Percentiles rank a stretch among this genome's conserved stretches.
These are phyloP conservation scores for Eristalis arbustorum DNA, from an alignment of 2,888 invertebrate species.

Conservation along the genomic window DNA sequence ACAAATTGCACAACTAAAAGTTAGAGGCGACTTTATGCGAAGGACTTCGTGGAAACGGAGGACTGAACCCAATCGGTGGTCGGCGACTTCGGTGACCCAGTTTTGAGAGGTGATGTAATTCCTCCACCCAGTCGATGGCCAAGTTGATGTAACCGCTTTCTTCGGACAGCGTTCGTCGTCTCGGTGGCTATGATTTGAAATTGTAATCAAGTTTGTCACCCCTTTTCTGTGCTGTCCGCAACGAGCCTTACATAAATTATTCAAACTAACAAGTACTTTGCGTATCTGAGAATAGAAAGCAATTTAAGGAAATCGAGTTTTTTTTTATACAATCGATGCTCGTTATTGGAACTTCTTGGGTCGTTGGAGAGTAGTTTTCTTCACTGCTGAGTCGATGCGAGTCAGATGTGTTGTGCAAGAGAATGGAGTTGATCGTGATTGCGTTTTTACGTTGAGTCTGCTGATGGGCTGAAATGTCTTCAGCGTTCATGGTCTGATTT, in stretches of 20 bases:
- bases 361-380: no score
- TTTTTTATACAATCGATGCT: no score
- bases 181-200: background rate
- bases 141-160: background rate
- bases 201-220: background rate
- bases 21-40: background rate
- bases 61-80: background rate
- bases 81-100: background rate
- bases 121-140: no score
- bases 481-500: no score
- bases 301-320: background rate
- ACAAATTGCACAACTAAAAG: constrained; percentile 5
- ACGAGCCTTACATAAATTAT: background rate
- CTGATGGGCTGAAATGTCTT: no score
- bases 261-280: background rate
- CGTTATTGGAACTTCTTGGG: no score
- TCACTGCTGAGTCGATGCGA: no score
- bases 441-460: no score
- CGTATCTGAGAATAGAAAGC: background rate
- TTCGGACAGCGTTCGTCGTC: background rate
- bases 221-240: background rate
- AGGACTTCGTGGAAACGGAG: background rate
- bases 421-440: no score
- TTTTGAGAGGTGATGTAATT: constrained; percentile 3
- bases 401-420: no score